phyloP scores from a whole-genome alignment of 2,113 vertebrate species.

The Opisthocomus hoazin region DNA sequence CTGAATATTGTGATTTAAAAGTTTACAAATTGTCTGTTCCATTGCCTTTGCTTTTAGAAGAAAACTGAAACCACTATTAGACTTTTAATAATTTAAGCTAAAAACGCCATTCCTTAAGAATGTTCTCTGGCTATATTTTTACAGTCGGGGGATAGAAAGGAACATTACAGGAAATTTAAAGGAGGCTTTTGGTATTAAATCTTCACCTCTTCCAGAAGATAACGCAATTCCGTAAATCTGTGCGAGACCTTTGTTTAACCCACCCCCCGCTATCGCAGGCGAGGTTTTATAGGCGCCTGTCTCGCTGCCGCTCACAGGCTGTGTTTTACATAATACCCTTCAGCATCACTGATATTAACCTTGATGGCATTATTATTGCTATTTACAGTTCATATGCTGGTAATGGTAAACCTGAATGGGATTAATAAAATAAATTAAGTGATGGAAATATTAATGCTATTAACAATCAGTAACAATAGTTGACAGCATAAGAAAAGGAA shows the following conservation, averaged over 20 bases:
- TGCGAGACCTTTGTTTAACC: slow-evolving; percentile 59
- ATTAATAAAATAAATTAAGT: slow-evolving; percentile 72
- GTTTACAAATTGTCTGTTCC: not conserved
- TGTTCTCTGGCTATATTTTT: slow-evolving; percentile 43
- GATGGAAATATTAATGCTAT: slow-evolving; percentile 69
- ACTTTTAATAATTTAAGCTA: slow-evolving; percentile 54
- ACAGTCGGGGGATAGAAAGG: slow-evolving; percentile 29
- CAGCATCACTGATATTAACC: slow-evolving; percentile 59
- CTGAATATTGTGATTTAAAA: not conserved
- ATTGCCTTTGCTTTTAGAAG: not conserved
- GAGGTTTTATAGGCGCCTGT: slow-evolving; percentile 57
- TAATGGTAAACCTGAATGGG: slow-evolving; percentile 53
- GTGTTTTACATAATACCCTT: slow-evolving; percentile 64
- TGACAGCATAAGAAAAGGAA: slow-evolving; percentile 56
- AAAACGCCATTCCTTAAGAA: not conserved
- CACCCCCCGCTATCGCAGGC: not conserved
- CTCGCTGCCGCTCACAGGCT: slow-evolving; percentile 28
- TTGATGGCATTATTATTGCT: slow-evolving; percentile 65
- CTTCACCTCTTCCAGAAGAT: slow-evolving; percentile 60
- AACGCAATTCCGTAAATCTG: slow-evolving; percentile 60
- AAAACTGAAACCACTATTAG: not conserved
- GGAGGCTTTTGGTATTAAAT: slow-evolving; percentile 47
- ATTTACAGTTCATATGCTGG: slow-evolving; percentile 61
- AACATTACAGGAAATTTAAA: slow-evolving; percentile 62
- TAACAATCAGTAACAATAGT: slow-evolving; percentile 60